Evolutionary conservation across 2,888 invertebrate genomes (phyloP), one percentile per base, ranked within the genome.

Genomic region (Sicus ferrugineus): DNA sequence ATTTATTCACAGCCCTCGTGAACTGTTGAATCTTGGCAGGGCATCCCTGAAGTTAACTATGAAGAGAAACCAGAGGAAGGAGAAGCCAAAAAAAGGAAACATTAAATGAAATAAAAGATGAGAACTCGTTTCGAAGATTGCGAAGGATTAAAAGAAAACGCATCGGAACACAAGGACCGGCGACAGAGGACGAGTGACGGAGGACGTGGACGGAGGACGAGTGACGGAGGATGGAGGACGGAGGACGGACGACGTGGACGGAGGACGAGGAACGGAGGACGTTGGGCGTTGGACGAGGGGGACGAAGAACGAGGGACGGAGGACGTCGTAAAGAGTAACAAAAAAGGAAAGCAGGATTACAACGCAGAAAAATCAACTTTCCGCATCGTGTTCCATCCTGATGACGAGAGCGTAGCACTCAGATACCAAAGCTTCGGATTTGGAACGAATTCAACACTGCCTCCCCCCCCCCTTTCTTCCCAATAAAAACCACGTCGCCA

Each of bases 341-440:
- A 63, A 16, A 30, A 48, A 26, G 4, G 19, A 52, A 56, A 66
- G 14, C 2, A 26, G 23, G 19, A 54, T 34, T 14, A 66, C 23
- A 34, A 54, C 19, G 28, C 38, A 56, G 54, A 26, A 26, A 54
- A 28, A 52, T 19, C 63, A 48, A 66, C 38, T 52, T 50, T 42
- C n/a, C n/a, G 23, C 23, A 30, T 64, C 64, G 48, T 64, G 11
- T 28, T n/a, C 21, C 56, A 66, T 46, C 52, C 28, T 23, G 58
- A 58, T 58, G 58, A 58, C 46, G 31, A 67, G 58, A 46, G 58
- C 67, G 67, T 58, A 67, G 58, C 67, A n/a, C n/a, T n/a, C n/a
- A 67, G 58, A 58, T 54, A 54, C 28, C 54, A 23, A 54, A 54
- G 58, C 42, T 56, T 19, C 28, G 28, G 42, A 58, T 46, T 54